Evolutionary conservation across 2,888 invertebrate genomes (phyloP).

Genomic region (Pollenia labialis): DNA sequence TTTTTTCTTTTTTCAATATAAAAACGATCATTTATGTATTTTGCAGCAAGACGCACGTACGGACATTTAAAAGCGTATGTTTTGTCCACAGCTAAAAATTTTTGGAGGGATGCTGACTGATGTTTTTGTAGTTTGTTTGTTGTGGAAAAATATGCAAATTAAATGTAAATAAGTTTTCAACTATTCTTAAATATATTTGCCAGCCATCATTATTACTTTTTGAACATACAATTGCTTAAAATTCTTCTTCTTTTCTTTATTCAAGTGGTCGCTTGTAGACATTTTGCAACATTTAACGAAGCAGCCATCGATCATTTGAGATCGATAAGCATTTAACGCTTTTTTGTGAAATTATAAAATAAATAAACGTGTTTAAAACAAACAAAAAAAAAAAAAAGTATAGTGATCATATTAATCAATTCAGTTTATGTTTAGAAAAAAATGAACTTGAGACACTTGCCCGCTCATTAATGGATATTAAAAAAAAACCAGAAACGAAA

Average conservation of each 20-base stretch:
- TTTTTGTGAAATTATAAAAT: slow-evolving; percentile 52
- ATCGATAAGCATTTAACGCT: slow-evolving; percentile 73
- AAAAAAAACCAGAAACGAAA: slow-evolving; percentile 16
- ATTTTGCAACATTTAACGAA: slow-evolving; percentile 58
- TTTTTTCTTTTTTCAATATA: slow-evolving; percentile 43
- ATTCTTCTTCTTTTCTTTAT: slow-evolving; percentile 44
- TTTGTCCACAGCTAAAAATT: not conserved
- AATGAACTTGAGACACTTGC: slow-evolving; percentile 10
- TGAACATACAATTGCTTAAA: slow-evolving; percentile 61
- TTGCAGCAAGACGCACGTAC: slow-evolving; percentile 45
- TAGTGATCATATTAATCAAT: slow-evolving; percentile 60
- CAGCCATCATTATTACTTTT: slow-evolving; percentile 69
- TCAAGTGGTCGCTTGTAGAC: slow-evolving; percentile 42
- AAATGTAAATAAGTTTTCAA: slow-evolving; percentile 82
- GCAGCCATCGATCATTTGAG: slow-evolving; percentile 69
- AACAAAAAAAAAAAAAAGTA: slow-evolving; percentile 32
- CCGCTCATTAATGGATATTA: slow-evolving; percentile 41
- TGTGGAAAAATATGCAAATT: slow-evolving; percentile 81
- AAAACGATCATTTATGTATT: slow-evolving; percentile 51
- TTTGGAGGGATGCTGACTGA: slow-evolving; percentile 54
- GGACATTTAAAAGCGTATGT: slow-evolving; percentile 46
- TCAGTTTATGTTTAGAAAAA: slow-evolving; percentile 29
- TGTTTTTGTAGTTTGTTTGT: slow-evolving; percentile 36
- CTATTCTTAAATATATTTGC: slow-evolving; percentile 77
- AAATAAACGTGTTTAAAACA: slow-evolving; percentile 63